Base-by-base conservation (phyloP, 2,888 invertebrate species). In the Arge pagana region DNA sequence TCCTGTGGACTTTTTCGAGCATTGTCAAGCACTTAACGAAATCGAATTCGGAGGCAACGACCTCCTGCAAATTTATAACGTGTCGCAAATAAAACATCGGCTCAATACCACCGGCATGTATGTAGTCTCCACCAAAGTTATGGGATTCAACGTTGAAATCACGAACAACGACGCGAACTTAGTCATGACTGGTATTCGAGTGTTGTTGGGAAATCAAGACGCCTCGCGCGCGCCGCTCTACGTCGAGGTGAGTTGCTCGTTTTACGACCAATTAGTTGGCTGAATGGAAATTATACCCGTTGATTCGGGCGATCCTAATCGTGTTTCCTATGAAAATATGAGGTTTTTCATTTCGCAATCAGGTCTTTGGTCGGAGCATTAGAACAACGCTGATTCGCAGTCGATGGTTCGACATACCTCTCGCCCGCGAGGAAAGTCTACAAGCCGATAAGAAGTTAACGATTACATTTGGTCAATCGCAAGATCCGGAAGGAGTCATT, bases 1-100 rank as follows among this genome's bases (percentile, higher is more conserved):
- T 77, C 94, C 96, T 0, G 89, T 96, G 28, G 98, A 98, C 74
- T 97, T 96, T 82, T 98, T 98, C 77, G 97, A 98, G 74, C 92
- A 95, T 71, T 96, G 96, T 73, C 89, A 90, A 49, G 84, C 87
- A 7, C 87, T 96, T 85, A 90, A 89, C 59, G 96, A 97, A 66
- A 87, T 96, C 0, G 97, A 97, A 75, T 94, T 91, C 70, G 96
- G 95, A 7, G 97, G 97, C 6, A 94, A 93, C 71, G 97, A 97
- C 78, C 79, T 97, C 1, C 78, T 98, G 6, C 96, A 97, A 78
- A 89, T 96, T 35, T 97, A 97, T 77, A 96, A 96, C 70, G 87
- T 89, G 0, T 88, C 90, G 13, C 97, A 97, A 77, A 84, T 97
- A 28, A 97, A 96, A 77, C 90, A 94, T 65, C 83, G 98, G 10